Percentiles rank a stretch among this genome's conserved stretches.
These are phyloP conservation scores for Yponomeuta sedellus DNA, from an alignment of 2,888 invertebrate genomes.

Conservation along the genomic window DNA sequence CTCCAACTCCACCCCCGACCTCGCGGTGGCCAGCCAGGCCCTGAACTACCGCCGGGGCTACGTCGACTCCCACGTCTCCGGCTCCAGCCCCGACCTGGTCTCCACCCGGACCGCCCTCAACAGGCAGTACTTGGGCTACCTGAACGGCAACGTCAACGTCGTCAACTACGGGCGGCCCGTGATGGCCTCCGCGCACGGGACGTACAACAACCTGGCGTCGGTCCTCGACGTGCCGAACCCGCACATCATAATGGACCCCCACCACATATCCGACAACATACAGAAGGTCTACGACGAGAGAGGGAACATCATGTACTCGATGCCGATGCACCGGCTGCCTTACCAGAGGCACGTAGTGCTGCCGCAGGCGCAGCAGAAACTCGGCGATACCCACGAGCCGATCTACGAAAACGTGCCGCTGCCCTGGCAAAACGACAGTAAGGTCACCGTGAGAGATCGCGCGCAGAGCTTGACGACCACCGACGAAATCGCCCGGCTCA, in stretches of 20 bases:
- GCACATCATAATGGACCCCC: constrained; percentile 76
- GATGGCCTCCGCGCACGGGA: constrained; percentile 78
- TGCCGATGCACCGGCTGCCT: constrained; percentile 70
- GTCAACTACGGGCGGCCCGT: constrained; percentile 49
- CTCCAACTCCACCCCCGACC: constrained; percentile 89
- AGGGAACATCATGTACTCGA: constrained; percentile 79
- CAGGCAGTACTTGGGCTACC: constrained; percentile 59
- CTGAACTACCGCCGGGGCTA: constrained; percentile 64
- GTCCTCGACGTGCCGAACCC: constrained; percentile 65
- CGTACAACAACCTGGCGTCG: constrained; percentile 83
- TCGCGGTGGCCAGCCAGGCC: constrained; percentile 83
- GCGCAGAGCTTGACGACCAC: constrained; percentile 85
- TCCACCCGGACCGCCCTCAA: constrained; percentile 81
- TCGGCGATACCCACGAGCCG: constrained; percentile 78
- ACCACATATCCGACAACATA: constrained; percentile 75
- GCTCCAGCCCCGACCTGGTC: constrained; percentile 87
- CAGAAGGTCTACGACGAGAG: constrained; percentile 79
- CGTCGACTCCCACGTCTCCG: constrained; percentile 78
- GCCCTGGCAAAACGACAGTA: constrained; percentile 74
- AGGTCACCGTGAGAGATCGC: constrained; percentile 51
- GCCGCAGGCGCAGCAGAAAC: constrained; percentile 59
- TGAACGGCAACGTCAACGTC: constrained; percentile 48
- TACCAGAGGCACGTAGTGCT: constrained; percentile 69
- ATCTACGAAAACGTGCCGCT: constrained; percentile 89
- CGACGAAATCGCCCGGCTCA: constrained; percentile 75